A percentile compares a stretch with the other conserved stretches of the same genome.
These are phyloP conservation scores for Bufo bufo DNA, from an alignment of 2,113 vertebrate genomes.

Conservation along the genomic window DNA sequence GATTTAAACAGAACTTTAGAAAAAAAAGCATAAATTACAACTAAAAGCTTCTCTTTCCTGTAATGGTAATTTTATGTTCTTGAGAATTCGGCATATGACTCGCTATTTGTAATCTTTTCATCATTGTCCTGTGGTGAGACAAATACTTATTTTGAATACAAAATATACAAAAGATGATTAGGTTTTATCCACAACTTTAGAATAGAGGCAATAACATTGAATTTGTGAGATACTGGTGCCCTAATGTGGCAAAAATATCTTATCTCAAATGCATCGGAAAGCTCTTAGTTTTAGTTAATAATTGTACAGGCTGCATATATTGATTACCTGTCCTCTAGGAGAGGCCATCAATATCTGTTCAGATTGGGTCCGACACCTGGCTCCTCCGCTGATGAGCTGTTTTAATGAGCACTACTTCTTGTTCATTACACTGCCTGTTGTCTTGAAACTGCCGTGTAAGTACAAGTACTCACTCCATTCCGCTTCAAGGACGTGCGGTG, in stretches of 20 bases:
- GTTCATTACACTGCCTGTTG: no score
- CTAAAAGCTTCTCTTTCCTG: not conserved
- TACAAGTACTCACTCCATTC: no score
- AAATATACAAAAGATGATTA: slow-evolving; percentile 10
- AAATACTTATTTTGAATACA: slow-evolving; percentile 21
- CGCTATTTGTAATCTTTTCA: slow-evolving; percentile 17
- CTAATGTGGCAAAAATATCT: not conserved
- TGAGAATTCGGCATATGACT: not conserved
- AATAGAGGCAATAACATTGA: not conserved
- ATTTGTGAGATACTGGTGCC: not conserved
- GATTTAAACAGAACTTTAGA: slow-evolving; percentile 18
- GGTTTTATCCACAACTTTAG: not conserved
- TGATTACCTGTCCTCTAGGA: no score
- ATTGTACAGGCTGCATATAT: no score
- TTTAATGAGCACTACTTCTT: no score
- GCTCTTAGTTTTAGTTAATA: not conserved
- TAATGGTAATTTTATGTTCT: slow-evolving; percentile 19
- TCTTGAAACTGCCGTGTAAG: no score
- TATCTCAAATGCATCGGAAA: not conserved
- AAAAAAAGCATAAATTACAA: slow-evolving; percentile 8
- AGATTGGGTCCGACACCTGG: no score
- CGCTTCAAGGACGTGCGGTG: no score
- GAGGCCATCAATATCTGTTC: no score
- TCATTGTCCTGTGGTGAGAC: slow-evolving; percentile 9
- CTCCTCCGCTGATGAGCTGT: no score